A percentile compares a stretch with the other conserved stretches of the same genome.
These are phyloP conservation scores for Adineta ricciae DNA, from an alignment of 2,888 invertebrate genomes.

Conservation along the genomic window DNA sequence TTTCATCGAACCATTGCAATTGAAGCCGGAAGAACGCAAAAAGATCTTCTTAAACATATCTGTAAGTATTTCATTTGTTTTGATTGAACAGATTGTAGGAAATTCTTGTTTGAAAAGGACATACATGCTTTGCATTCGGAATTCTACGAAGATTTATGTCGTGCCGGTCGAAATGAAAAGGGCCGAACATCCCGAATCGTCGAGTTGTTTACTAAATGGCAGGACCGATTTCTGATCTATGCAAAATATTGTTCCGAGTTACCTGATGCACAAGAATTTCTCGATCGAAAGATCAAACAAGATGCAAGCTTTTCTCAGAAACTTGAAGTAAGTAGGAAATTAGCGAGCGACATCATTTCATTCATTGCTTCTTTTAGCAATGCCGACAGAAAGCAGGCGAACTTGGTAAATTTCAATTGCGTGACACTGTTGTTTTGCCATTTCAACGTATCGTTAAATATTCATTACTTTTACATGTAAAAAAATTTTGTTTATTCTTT, in stretches of 20 bases:
- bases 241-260: slow-evolving; percentile 17
- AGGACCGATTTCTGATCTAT: slow-evolving; percentile 11
- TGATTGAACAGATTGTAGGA: too few species aligned
- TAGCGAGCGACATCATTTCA: background rate
- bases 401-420: slow-evolving; percentile 19
- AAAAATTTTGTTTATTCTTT: too few species aligned
- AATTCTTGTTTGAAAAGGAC: background rate
- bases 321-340: background rate
- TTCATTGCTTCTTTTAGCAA: slow-evolving; percentile 18
- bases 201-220: slow-evolving; percentile 13
- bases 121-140: background rate
- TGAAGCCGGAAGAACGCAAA: background rate
- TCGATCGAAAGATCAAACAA: slow-evolving; percentile 5
- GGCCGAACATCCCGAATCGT: slow-evolving; percentile 8
- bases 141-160: background rate
- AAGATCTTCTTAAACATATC: background rate
- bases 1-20: background rate
- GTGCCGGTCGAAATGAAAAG: slow-evolving; percentile 8
- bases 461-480: slow-evolving; percentile 17
- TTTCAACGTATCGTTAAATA: slow-evolving; percentile 23
- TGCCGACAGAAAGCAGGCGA: background rate
- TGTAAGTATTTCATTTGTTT: background rate
- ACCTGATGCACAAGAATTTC: slow-evolving; percentile 19
- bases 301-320: background rate
- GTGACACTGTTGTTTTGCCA: slow-evolving; percentile 19